A percentile compares a stretch with the other conserved stretches of the same genome.
Evolutionary conservation across 2,888 invertebrate species (phyloP).

Genomic region (Thelaira solivaga): DNA sequence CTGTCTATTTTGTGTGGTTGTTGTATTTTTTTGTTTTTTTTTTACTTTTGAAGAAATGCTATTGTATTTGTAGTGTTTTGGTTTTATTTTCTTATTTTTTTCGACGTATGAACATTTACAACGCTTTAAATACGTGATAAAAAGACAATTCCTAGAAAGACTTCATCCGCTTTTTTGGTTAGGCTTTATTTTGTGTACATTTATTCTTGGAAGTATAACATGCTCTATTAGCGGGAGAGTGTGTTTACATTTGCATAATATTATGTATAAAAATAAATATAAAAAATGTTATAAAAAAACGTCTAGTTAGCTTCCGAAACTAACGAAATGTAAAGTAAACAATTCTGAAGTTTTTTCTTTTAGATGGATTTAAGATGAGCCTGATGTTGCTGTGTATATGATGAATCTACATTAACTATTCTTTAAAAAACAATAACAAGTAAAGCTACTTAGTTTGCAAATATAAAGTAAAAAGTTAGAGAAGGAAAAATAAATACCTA

Average conservation of each 20-base stretch:
- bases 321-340: neutral
- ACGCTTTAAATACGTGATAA: conserved; percentile 62
- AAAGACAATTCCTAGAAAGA: conserved; percentile 60
- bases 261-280: conserved; percentile 48
- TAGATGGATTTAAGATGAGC: neutral
- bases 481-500: too few species aligned
- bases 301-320: conserved; percentile 42
- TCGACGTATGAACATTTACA: conserved; percentile 55
- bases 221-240: conserved; percentile 63
- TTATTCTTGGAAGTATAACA: conserved; percentile 61
- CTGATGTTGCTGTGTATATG: too few species aligned
- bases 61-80: conserved; percentile 19
- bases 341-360: neutral
- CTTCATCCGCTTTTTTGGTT: conserved; percentile 39
- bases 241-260: conserved; percentile 62
- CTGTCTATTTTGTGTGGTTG: conserved; percentile 10
- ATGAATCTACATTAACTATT: too few species aligned
- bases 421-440: too few species aligned
- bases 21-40: neutral
- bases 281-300: too few species aligned
- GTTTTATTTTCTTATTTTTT: conserved; percentile 12
- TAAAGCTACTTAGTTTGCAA: too few species aligned
- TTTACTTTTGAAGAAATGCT: neutral
- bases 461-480: too few species aligned
- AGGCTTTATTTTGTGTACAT: conserved; percentile 44